These are phyloP conservation scores for Sebastes steindachneri DNA, from an alignment of 2,797 vertebrate species.

Conservation along the genomic window DNA sequence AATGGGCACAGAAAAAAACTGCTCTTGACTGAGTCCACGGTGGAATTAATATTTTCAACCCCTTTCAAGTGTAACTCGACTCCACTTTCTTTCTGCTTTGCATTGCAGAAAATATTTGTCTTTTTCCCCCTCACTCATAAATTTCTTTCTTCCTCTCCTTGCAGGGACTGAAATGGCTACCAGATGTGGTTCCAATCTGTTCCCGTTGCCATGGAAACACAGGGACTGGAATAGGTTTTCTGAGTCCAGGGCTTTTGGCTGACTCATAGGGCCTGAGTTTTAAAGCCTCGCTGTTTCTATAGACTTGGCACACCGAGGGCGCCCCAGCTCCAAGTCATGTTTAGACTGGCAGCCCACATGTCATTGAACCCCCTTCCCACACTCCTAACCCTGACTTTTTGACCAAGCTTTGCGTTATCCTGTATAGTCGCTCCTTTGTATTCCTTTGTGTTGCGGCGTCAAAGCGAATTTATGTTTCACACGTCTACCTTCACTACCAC, in stretches of 20 bases:
- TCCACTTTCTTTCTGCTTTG: constrained; percentile 90
- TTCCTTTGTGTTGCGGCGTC: constrained; percentile 22
- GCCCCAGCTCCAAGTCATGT: constrained; percentile 73
- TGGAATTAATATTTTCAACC: constrained; percentile 69
- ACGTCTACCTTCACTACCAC: constrained; percentile 12
- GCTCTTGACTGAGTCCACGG: constrained; percentile 13
- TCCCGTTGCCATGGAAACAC: constrained; percentile 84
- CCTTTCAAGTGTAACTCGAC: constrained; percentile 80
- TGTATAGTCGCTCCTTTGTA: constrained; percentile 52
- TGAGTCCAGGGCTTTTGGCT: constrained; percentile 79
- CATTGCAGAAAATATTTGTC: constrained; percentile 93
- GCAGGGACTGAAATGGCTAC: constrained; percentile 90
- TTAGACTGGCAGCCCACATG: constrained; percentile 80
- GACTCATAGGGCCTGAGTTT: constrained; percentile 68
- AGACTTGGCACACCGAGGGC: constrained; percentile 68
- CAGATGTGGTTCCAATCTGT: constrained; percentile 95
- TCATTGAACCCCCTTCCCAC: constrained; percentile 69
- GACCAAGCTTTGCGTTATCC: constrained; percentile 50
- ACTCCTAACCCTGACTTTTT: constrained; percentile 47
- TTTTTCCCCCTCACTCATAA: constrained; percentile 90
- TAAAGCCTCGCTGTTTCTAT: constrained; percentile 77
- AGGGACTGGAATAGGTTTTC: constrained; percentile 81
- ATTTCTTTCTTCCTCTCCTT: constrained; percentile 86
- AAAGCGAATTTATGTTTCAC: constrained; percentile 40
- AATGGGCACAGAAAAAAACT: constrained; percentile 21